Conservation (phyloP, 2,888 invertebrate genomes). For the Deilephila porcellus region DNA sequence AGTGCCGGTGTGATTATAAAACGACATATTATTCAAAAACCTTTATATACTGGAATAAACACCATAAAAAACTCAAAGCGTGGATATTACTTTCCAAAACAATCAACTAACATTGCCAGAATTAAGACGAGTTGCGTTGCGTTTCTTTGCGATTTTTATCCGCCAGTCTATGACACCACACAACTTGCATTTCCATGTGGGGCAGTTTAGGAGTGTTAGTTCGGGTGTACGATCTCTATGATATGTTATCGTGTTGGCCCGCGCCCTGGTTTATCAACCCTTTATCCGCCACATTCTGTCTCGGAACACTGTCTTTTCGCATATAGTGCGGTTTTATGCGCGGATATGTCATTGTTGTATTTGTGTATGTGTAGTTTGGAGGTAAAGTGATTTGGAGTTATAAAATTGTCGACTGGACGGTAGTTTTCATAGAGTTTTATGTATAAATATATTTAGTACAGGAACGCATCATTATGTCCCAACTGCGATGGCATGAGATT, state of each 20-base stretch:
- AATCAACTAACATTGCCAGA: too few species aligned
- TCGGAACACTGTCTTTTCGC: not conserved
- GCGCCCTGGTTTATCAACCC: slow-evolving; percentile 51
- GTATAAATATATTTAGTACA: too few species aligned
- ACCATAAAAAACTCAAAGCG: too few species aligned
- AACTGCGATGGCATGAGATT: too few species aligned
- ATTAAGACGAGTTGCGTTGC: too few species aligned
- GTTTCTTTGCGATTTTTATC: not conserved
- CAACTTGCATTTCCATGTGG: slow-evolving; percentile 59
- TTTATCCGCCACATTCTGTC: slow-evolving; percentile 48
- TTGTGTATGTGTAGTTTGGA: not conserved
- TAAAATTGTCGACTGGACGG: too few species aligned
- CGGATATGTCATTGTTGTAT: not conserved
- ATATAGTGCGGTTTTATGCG: slow-evolving; percentile 14
- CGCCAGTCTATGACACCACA: slow-evolving; percentile 10
- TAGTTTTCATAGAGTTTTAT: too few species aligned
- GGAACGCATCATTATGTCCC: too few species aligned
- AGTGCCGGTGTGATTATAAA: too few species aligned
- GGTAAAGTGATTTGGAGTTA: not conserved
- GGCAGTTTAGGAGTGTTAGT: slow-evolving; percentile 75
- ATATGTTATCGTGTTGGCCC: slow-evolving; percentile 69
- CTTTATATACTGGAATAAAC: too few species aligned
- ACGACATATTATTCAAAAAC: too few species aligned
- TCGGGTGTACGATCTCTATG: slow-evolving; percentile 66
- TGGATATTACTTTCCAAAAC: too few species aligned